Evolutionary conservation across 2,888 invertebrate genomes (phyloP), one percentile per base, ranked within the genome.

Genomic region (Lutraria lutraria): DNA sequence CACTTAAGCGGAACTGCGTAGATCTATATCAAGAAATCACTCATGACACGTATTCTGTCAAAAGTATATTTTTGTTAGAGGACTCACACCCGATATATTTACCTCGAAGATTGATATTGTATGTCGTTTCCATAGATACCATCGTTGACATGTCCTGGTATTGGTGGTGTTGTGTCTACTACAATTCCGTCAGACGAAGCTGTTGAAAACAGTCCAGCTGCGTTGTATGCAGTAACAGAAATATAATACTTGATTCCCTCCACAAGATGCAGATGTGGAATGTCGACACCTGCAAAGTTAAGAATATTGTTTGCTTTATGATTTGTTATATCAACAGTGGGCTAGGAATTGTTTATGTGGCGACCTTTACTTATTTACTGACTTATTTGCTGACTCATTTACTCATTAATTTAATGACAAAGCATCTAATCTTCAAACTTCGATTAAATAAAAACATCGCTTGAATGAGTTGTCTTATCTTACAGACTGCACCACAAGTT

Each of bases 191-290:
- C 95, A 31, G 94, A 93, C 0, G 92, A 92, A 15, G 88, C 91
- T 34, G 91, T 83, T 19, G 92, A 89, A 91, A 94, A 94, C 34
- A 93, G 82, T 34, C 88, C 90, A 10, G 93, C 94, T 25, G 91
- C 88, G 86, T 94, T 94, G 91, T 94, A 94, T 0, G 93, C 94
- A 16, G 92, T 93, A 16, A 94, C 89, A 21, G 93, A 92, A 6
- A 90, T 88, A 85, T 91, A 94, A 85, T 93, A 93, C 0, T 63
- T 87, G 8, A 86, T 43, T 13, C 94, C 94, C 53, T 91, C 87
- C 3, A 85, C 81, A 25, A 93, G 85, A n/a, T 91, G 88, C 16
- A 92, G 76, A 29, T 89, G 63, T 0, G 84, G 56, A 16, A 93
- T 29, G 0, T 29, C 68, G 82, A 92, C 85, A 19, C 89, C 93